These are phyloP conservation scores for Sterrhoptilus dennistouni DNA, from an alignment of 2,113 vertebrate species.

Conservation along the genomic window DNA sequence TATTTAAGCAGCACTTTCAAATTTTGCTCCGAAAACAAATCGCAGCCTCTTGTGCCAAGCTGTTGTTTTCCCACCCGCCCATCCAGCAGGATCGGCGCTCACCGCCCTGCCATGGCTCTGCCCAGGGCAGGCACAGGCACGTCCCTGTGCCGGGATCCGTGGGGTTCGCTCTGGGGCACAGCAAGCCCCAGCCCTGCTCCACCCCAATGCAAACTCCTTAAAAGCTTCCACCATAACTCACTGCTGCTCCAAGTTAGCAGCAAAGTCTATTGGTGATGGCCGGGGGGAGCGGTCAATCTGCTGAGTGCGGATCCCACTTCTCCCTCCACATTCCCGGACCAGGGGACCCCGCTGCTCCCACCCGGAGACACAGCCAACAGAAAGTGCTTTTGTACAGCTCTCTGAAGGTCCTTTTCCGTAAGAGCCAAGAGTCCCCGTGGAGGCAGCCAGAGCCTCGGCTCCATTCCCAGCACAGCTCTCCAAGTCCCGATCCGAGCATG, in stretches of 20 bases:
- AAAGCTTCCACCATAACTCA: not conserved
- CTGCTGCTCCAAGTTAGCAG: not conserved
- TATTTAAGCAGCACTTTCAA: not conserved
- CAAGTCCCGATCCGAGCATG: not conserved
- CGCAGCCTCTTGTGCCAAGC: not conserved
- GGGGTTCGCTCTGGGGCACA: not conserved
- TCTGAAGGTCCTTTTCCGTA: not conserved
- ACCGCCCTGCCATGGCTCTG: not conserved
- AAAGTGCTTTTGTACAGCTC: not conserved
- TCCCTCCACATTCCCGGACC: fast-evolving
- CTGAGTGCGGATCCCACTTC: not conserved
- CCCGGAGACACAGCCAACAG: not conserved
- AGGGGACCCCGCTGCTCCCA: not conserved
- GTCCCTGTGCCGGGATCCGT: fast-evolving
- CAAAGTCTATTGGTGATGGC: not conserved
- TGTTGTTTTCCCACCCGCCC: not conserved
- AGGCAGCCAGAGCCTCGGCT: not conserved
- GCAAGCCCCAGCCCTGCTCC: not conserved
- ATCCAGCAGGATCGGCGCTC: not conserved
- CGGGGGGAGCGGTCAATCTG: not conserved
- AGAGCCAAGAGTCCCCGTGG: not conserved
- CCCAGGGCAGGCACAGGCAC: not conserved
- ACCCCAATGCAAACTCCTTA: not conserved
- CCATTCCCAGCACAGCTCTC: not conserved
- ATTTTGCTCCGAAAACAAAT: not conserved